Base-by-base conservation (phyloP, 2,888 invertebrate genomes). In the Abrostola tripartita region DNA sequence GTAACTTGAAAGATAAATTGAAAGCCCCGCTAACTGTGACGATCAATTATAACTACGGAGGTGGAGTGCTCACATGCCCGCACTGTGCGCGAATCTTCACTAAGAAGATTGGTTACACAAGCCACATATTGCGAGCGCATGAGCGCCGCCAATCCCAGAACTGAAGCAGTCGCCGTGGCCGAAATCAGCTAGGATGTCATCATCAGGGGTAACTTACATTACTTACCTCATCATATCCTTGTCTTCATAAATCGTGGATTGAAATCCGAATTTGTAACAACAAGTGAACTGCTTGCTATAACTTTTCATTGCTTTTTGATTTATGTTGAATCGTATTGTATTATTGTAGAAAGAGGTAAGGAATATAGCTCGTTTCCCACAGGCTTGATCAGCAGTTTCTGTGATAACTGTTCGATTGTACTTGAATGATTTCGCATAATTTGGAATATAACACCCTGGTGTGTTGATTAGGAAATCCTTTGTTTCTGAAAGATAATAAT, bases 391-490 rank as follows among this genome's bases (percentile, higher is more conserved):
- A 6, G 37, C 12, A 36, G 74, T 47, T 7, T 61, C 55, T 0
- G 69, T 47, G 5, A 24, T 41, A 69, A 73, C 53, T 66, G 82
- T 81, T 49, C 5, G 0, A 40, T 68, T 75, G 60, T 85, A 84
- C 58, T 74, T 61, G 35, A 86, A 63, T 12, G 76, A 83, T 68
- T 84, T 86, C 36, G 70, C 73, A 67, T 87, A 90, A 65, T 90
- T 87, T 40, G 90, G 91, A 73, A 91, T 90, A 24, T 65, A 69
- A 65, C 91, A 91, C 37, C 90, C 90, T 37, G 84, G 79, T 14
- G 91, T 91, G 52, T 88, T 81, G 49, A 91, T 81, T 42, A 91
- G 71, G 42, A 73, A 88, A 9, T 60, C 58, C 24, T 68, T 35
- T 14, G 51, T 51, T 37, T 69, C 74, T 74, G 71, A 44, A 74